Base-by-base conservation (phyloP, 2,888 invertebrate species). In the Caenorhabditis sulstoni region DNA sequence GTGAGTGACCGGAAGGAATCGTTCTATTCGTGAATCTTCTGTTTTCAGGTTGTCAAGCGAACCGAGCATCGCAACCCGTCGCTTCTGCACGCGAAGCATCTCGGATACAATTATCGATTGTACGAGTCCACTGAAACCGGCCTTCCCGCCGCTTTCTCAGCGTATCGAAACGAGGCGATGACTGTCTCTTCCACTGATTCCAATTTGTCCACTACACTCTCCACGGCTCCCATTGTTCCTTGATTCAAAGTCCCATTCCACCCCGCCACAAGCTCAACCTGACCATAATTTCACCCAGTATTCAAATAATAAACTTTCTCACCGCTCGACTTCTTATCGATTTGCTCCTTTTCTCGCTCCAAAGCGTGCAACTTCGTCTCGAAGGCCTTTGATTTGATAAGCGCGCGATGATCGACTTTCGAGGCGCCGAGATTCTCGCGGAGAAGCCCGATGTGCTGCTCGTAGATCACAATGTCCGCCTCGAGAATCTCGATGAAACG, bases 311-410 rank as follows among this genome's bases (percentile, higher is more conserved):
- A 37, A 20, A 18, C 35, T 18, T 11, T 57, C 84, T 64, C 22
- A 89, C 89, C 88, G 50, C 81, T 86, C 53, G 83, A 85, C 23
- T 83, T 83, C 45, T 85, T 82, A 41, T 82, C 81, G 55, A 86
- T 88, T 77, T 84, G 80, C 29, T 87, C 85, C 64, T 89, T 90
- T 55, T 90, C 90, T 53, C 82, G 74, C 64, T 88, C 87, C 64
- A 88, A 73, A 7, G 87, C 88, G 58, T 82, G 80, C 64, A 90
- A 59, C 68, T 90, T 90, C 41, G 89, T 87, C 59, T 86, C 84
- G 74, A 87, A 88, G 3, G 90, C 90, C 73, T 90, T 90, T 22
- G 88, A 87, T 52, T 86, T 86, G 29, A 88, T 86, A n/a, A 86
- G 80, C 41, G 88, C 86, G 9, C 87, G 84, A 58, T 89, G 87